Evolutionary conservation across 2,113 vertebrate species (phyloP).

Genomic region (Origma solitaria): DNA sequence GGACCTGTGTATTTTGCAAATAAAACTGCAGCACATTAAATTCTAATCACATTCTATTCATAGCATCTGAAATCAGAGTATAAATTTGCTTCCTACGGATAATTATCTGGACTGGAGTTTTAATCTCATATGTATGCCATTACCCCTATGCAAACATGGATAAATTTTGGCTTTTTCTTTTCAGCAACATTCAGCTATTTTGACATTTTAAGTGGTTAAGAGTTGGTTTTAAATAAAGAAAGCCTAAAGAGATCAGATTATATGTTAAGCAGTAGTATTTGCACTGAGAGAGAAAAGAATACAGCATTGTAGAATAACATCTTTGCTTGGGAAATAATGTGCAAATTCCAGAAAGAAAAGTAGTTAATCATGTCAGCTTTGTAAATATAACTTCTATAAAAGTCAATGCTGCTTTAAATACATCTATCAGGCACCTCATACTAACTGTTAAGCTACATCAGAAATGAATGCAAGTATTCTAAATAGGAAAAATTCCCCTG

Average conservation of each 20-base stretch:
- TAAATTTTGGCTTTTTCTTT: not conserved
- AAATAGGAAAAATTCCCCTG: not conserved
- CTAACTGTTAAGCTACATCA: not conserved
- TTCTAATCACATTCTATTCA: constrained; percentile 63
- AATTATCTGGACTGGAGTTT: constrained; percentile 42
- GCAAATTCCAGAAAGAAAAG: not conserved
- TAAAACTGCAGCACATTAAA: constrained; percentile 44
- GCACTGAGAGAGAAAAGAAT: not conserved
- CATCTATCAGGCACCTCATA: not conserved
- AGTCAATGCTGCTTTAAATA: not conserved
- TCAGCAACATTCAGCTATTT: constrained; percentile 11
- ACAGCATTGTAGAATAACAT: not conserved
- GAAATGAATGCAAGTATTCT: not conserved
- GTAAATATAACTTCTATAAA: not conserved
- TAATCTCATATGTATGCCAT: constrained; percentile 1
- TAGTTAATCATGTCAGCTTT: not conserved
- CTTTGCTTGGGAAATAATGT: not conserved
- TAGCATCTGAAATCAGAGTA: constrained; percentile 43
- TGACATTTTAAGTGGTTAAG: constrained; percentile 31
- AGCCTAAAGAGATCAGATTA: constrained; percentile 4
- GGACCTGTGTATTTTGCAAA: constrained; percentile 50
- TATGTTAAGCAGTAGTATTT: not conserved
- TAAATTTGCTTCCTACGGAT: constrained; percentile 15
- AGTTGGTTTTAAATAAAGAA: constrained; percentile 7
- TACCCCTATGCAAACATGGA: not conserved